These are phyloP conservation scores for Scelioninae gen. 1 DNA, from an alignment of 2,888 invertebrate genomes.

Conservation along the genomic window DNA sequence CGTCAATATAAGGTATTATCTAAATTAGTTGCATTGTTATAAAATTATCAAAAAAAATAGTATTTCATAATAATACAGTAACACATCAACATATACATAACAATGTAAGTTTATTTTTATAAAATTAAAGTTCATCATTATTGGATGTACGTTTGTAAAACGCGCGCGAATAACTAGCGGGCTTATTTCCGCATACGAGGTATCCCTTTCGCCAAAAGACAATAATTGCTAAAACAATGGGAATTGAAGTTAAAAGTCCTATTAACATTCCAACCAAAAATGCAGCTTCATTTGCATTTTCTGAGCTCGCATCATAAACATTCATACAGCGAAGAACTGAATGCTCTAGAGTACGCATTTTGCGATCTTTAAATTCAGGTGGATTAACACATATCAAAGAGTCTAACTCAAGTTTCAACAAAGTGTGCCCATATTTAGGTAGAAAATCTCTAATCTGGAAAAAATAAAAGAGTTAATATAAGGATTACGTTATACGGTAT, in stretches of 20 bases:
- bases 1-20: too few species aligned
- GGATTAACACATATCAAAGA: conserved; percentile 88
- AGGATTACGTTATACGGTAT: too few species aligned
- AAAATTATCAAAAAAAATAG: too few species aligned
- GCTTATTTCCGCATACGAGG: conserved; percentile 86
- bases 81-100: too few species aligned
- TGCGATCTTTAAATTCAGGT: conserved; percentile 87
- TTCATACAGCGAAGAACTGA: conserved; percentile 89
- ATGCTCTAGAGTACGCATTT: conserved; percentile 86
- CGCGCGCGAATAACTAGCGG: conserved; percentile 88
- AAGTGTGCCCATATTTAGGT: conserved; percentile 74
- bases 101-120: too few species aligned
- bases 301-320: conserved; percentile 87
- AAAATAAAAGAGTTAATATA: not conserved
- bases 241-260: conserved; percentile 89
- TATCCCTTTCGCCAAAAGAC: conserved; percentile 88
- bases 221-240: conserved; percentile 87
- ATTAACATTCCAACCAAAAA: conserved; percentile 89
- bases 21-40: too few species aligned
- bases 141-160: conserved; percentile 89
- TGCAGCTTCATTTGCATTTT: conserved; percentile 87
- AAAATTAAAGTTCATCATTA: conserved; percentile 84
- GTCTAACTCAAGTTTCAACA: conserved; percentile 74
- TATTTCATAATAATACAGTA: too few species aligned
- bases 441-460: conserved; percentile 76